phyloP scores from a whole-genome alignment of 2,797 vertebrate species.

The Falco naumanni region DNA sequence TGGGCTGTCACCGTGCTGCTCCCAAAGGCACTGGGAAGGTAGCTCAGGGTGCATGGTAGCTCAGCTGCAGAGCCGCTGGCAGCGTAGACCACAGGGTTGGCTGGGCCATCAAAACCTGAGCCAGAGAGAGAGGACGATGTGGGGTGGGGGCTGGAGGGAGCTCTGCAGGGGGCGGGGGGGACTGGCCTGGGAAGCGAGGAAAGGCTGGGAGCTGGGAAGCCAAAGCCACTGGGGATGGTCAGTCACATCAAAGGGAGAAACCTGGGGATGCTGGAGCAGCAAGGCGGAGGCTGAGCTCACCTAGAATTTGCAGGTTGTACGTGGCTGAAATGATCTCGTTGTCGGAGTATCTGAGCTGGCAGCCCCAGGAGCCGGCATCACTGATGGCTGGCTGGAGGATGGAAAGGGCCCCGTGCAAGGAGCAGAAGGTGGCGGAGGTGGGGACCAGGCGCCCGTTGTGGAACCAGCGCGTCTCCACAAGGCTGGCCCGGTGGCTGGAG shows the following conservation, averaged over 20 bases:
- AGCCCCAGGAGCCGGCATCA: constrained; percentile 72
- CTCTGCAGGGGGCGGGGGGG: neutral
- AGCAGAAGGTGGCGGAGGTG: neutral
- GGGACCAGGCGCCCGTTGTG: neutral
- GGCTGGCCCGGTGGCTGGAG: constrained; percentile 70
- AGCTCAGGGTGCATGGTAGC: constrained; percentile 66
- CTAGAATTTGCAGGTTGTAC: constrained; percentile 63
- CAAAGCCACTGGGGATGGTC: neutral
- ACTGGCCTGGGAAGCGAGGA: neutral
- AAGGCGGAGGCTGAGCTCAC: constrained; percentile 35
- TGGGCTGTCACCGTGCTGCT: neutral
- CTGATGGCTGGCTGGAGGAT: constrained; percentile 25
- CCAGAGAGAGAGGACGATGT: neutral
- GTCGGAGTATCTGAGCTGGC: constrained; percentile 71
- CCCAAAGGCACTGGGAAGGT: neutral
- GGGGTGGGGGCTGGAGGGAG: neutral
- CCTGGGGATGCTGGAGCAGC: neutral
- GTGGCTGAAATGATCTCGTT: constrained; percentile 53
- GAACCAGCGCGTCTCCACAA: constrained; percentile 69
- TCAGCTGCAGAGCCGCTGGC: constrained; percentile 66
- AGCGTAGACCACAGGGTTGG: constrained; percentile 63
- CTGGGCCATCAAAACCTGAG: constrained; percentile 67
- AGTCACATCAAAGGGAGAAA: neutral
- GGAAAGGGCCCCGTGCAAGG: neutral
- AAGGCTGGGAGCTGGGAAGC: neutral